Evolutionary conservation across 2,113 vertebrate species (phyloP), one percentile per base, ranked within the genome.

Genomic region (Chrysemys picta): DNA sequence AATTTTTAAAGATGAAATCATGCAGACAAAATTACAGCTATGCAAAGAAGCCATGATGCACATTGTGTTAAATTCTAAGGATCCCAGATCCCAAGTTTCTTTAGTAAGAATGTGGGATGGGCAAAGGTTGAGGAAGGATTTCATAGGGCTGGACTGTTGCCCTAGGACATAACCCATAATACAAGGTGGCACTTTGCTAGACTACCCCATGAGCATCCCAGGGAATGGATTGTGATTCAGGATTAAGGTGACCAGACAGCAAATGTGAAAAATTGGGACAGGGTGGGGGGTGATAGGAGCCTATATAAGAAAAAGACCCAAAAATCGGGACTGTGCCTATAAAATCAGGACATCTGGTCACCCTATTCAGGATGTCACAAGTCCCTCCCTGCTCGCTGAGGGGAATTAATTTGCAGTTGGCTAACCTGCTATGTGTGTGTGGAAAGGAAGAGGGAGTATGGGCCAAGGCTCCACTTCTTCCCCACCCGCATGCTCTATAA

Each of bases 1-100:
- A 96, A 96, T 83, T 69, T 87, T 84, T 45, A 86, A 21, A 4
- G 25, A 93, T 89, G 50, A 76, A 93, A 94, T 93, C 94, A 86
- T 54, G 24, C 45, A 84, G 83, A 29, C 56, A 80, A n/a, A 59
- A 82, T 87, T 80, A 79, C n/a, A 78, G 38, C 57, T 75, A 54
- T 1, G 47, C 80, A 75, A 47, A 6, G 9, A 35, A 80, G 50
- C 47, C 31, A 6, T 6, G 79, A 84, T 80, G 80, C 62, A 87
- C 35, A 56, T n/a, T 45, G 7, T 35, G 72, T 29, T n/a, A 47
- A 91, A 93, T 81, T 83, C 22, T 21, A 83, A 78, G 12, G 21
- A 21, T n/a, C 65, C 19, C 8, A 22, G 35, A 19, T 72, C 19
- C 19, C 35, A 38, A n/a, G 17, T 45, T 29, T 47, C 42, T 78